These are phyloP conservation scores for Entomobrya multifasciata DNA, from an alignment of 2,888 invertebrate genomes.

Conservation along the genomic window DNA sequence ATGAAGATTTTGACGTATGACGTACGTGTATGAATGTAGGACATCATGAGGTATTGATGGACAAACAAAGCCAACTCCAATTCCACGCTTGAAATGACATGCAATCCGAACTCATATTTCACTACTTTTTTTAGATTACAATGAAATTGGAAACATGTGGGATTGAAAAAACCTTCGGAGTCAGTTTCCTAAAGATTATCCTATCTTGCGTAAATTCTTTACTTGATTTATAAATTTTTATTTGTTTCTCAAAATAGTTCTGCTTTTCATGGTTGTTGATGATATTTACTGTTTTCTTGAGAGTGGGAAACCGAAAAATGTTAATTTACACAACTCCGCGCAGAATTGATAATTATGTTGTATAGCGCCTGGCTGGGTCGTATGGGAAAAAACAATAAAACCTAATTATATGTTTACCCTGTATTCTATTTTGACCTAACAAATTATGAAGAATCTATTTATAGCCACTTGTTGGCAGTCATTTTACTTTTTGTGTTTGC, in stretches of 20 bases:
- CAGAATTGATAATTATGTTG: background rate
- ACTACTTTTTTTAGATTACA: too few species aligned
- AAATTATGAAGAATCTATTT: slow-evolving; percentile 55
- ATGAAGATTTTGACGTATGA: too few species aligned
- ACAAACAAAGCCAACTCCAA: too few species aligned
- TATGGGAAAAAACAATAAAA: background rate
- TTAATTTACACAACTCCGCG: background rate
- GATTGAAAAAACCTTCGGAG: background rate
- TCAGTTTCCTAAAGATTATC: too few species aligned
- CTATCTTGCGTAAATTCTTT: background rate
- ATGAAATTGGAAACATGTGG: slow-evolving; percentile 38
- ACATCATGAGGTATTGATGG: too few species aligned
- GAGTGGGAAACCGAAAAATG: background rate
- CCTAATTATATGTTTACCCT: slow-evolving; percentile 39
- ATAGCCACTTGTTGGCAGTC: slow-evolving; percentile 71
- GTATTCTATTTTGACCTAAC: slow-evolving; percentile 1
- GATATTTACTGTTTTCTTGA: background rate
- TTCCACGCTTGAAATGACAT: too few species aligned
- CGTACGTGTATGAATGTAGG: too few species aligned
- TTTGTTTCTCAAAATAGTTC: background rate
- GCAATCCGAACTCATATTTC: too few species aligned
- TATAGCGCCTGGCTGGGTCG: background rate
- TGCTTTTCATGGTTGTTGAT: background rate
- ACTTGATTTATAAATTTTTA: background rate
- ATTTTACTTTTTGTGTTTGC: slow-evolving; percentile 29